Percentiles rank a stretch among this genome's conserved stretches.
Evolutionary conservation across 2,113 vertebrate species (phyloP).

Genomic region (Xenus cinereus): DNA sequence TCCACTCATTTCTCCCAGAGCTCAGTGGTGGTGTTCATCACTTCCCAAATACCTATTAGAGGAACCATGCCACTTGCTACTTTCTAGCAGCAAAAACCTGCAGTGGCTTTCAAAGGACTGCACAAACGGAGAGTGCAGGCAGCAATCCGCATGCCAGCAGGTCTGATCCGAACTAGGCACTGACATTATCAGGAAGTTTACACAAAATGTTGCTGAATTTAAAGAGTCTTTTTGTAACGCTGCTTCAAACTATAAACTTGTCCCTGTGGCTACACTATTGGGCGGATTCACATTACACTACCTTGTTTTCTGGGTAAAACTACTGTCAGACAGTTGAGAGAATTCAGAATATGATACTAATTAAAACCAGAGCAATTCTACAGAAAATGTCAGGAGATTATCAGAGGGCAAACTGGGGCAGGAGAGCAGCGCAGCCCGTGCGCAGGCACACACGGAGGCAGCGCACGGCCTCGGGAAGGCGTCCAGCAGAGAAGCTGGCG

Average conservation of each 20-base stretch:
- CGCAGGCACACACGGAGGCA: rapidly evolving
- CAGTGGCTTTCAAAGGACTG: neutral
- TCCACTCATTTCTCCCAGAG: rapidly evolving
- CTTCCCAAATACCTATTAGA: rapidly evolving
- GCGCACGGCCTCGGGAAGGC: neutral
- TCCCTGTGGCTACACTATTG: rapidly evolving
- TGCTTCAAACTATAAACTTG: neutral
- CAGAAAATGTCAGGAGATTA: neutral
- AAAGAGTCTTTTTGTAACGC: neutral
- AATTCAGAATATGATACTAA: neutral
- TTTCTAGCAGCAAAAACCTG: too few species aligned
- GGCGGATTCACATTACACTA: rapidly evolving
- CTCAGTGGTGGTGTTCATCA: rapidly evolving
- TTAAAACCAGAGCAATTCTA: neutral
- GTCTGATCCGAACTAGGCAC: neutral
- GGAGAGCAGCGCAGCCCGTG: rapidly evolving
- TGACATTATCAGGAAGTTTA: rapidly evolving
- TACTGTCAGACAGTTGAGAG: neutral
- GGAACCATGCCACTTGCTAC: rapidly evolving
- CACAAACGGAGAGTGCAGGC: rapidly evolving
- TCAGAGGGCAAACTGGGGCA: rapidly evolving
- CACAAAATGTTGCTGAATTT: neutral
- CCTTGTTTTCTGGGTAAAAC: neutral
- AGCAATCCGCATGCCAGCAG: neutral
- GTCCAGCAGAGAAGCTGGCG: rapidly evolving